Evolutionary conservation across 1,140 invertebrate genomes (phyloP), one percentile per base, ranked within the genome.

Genomic region (Harpegnathos saltator): DNA sequence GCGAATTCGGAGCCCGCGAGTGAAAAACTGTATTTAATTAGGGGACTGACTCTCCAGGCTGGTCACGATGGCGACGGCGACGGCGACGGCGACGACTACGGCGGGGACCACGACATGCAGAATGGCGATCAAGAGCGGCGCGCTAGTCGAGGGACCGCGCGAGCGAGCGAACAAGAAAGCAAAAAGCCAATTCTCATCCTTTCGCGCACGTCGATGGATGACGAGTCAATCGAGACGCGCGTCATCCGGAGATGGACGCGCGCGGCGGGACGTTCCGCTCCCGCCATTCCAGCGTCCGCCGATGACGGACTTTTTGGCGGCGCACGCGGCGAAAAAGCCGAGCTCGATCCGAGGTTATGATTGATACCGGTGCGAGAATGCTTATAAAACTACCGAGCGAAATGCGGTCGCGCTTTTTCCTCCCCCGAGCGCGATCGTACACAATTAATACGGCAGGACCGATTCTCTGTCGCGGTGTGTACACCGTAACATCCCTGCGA

Each of bases 21-120:
- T 85, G 91, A 93, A 93, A 93, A 93, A 91, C 87, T 85, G 89
- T 90, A 92, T 92, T 93, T 89, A 92, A 93, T 93, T 92, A 92
- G 91, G 89, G 80, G 80, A 81, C 65, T 22, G 22, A 44, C 38
- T 44, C 38, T 63, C 77, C 73, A 78, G 71, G 52, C 72, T 86
- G 83, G 69, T 81, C 62, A 71, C 73, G 78, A 68, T 83, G 69
- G 68, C 65, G 75, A 72, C 62, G 84, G 85, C 73, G 80, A 81
- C 72, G 85, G 62, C 65, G 78, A 87, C 52, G n/a, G n/a, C n/a
- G n/a, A n/a, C n/a, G n/a, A n/a, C n/a, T n/a, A n/a, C n/a, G n/a
- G n/a, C n/a, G 62, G 78, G 54, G 63, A 88, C 78, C 86, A 87
- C 83, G 80, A 88, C 74, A 85, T 87, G 84, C 84, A 87, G 87